Conservation (phyloP, 2,797 vertebrate species). For the Cynodonichthys magdalenae region DNA sequence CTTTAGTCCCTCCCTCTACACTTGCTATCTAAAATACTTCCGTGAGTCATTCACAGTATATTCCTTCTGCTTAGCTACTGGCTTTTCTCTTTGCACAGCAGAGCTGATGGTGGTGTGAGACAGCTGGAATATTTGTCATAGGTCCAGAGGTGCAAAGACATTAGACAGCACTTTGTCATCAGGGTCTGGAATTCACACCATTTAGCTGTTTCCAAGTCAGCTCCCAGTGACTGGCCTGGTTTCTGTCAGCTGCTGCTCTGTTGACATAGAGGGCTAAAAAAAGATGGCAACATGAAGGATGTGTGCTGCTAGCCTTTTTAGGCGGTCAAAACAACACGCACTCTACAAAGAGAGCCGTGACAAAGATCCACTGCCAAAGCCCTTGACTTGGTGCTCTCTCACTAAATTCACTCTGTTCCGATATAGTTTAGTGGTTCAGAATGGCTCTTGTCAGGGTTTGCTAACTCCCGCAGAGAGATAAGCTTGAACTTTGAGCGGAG, state of each 20-base stretch:
- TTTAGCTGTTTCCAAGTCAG: conserved; percentile 71
- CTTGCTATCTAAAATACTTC: conserved; percentile 52
- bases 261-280: conserved; percentile 77
- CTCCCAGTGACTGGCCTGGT: conserved; percentile 72
- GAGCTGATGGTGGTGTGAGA: conserved; percentile 41
- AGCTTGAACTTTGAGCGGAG: conserved; percentile 65
- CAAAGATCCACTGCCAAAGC: conserved; percentile 55
- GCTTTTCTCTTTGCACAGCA: conserved; percentile 35
- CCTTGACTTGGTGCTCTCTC: conserved; percentile 58
- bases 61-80: conserved; percentile 37
- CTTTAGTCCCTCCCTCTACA: conserved; percentile 43
- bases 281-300: conserved; percentile 69
- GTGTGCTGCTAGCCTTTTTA: conserved; percentile 74
- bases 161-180: conserved; percentile 82
- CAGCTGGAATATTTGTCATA: conserved; percentile 72
- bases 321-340: conserved; percentile 70
- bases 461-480: conserved; percentile 67
- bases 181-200: conserved; percentile 77
- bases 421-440: conserved; percentile 69
- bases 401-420: conserved; percentile 65
- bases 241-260: conserved; percentile 75
- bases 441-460: conserved; percentile 61
- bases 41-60: conserved; percentile 52
- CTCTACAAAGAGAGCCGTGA: conserved; percentile 51
- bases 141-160: conserved; percentile 79